Conservation (phyloP, 2,113 vertebrate species). For the Martes martes region DNA sequence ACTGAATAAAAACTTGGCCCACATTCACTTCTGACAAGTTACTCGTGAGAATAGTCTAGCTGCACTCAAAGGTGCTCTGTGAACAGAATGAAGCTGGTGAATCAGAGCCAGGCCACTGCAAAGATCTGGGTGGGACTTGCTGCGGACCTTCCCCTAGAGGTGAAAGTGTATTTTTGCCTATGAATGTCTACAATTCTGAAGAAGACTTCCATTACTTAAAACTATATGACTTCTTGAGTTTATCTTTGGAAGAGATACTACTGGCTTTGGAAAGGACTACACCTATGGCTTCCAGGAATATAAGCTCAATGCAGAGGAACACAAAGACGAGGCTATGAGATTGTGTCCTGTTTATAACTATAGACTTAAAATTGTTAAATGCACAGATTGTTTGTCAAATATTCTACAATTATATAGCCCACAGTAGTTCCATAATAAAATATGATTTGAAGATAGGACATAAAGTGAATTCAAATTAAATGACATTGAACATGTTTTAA, state of each 20-base stretch:
- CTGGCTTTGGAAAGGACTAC: neutral
- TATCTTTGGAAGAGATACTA: neutral
- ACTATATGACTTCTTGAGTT: neutral
- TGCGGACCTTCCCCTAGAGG: neutral
- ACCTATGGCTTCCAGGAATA: neutral
- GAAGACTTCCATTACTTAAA: neutral
- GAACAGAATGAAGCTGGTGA: neutral
- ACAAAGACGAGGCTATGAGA: neutral
- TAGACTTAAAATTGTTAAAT: neutral
- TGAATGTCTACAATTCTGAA: neutral
- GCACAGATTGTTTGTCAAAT: neutral
- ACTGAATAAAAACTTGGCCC: neutral
- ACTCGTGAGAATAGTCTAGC: neutral
- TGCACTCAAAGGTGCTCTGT: neutral
- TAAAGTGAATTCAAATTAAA: neutral
- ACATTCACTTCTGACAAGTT: neutral
- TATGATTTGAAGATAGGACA: neutral
- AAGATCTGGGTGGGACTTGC: neutral
- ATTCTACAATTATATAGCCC: neutral
- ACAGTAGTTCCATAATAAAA: neutral
- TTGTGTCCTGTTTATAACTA: neutral
- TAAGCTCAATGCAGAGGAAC: neutral
- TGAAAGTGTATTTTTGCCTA: neutral
- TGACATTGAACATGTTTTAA: neutral
- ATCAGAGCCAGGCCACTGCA: neutral